phyloP scores from a whole-genome alignment of 2,888 invertebrate species.

The Mesorhabditis sp. region DNA sequence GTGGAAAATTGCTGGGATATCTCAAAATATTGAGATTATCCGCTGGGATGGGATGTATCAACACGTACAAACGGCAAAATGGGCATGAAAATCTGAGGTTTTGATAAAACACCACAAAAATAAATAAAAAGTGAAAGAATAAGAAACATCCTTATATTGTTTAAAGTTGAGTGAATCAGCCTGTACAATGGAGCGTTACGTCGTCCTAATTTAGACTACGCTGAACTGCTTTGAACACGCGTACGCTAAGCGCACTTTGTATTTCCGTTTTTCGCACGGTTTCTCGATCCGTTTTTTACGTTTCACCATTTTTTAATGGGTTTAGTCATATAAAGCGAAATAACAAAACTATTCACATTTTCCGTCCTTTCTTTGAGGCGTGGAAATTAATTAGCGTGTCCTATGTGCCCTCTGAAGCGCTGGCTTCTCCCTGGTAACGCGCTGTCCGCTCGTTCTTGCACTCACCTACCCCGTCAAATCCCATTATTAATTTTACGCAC shows the following conservation, averaged over 20 bases:
- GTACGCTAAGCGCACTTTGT: neutral
- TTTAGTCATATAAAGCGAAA: too few species aligned
- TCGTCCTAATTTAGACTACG: too few species aligned
- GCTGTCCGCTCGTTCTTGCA: neutral
- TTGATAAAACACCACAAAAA: too few species aligned
- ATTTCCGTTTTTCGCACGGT: neutral
- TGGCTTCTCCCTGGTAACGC: constrained; percentile 1
- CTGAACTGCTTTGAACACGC: neutral
- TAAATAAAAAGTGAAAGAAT: neutral
- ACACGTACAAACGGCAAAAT: too few species aligned
- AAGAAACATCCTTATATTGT: neutral
- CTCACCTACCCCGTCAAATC: neutral
- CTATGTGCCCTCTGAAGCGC: neutral
- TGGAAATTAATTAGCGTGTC: neutral
- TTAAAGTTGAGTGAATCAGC: neutral
- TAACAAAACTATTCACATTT: too few species aligned
- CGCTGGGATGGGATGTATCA: too few species aligned
- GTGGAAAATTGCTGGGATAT: too few species aligned
- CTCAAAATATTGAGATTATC: too few species aligned
- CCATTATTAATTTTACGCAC: neutral
- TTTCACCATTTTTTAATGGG: neutral
- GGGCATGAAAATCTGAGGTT: too few species aligned
- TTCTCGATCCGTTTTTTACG: neutral
- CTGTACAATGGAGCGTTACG: too few species aligned
- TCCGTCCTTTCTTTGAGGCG: neutral